These are phyloP conservation scores for Blastobasis adustella DNA, from an alignment of 2,888 invertebrate species.

Conservation along the genomic window DNA sequence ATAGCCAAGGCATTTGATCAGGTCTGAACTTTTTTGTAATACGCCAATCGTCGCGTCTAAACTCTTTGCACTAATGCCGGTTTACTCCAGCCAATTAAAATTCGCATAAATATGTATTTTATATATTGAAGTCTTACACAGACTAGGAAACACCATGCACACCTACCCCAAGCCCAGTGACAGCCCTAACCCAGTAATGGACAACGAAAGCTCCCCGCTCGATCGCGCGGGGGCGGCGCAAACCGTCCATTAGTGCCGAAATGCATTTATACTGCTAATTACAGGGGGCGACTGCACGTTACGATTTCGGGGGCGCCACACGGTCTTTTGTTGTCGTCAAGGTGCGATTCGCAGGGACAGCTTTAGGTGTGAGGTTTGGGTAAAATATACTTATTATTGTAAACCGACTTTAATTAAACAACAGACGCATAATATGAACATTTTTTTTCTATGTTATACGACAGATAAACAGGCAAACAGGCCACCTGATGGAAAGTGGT, in stretches of 20 bases:
- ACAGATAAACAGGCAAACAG: too few relatives aligned
- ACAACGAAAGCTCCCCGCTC: slow-evolving; percentile 25
- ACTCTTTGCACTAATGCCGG: neutral
- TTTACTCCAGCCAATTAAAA: too few relatives aligned
- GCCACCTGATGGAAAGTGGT: too few relatives aligned
- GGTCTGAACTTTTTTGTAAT: neutral
- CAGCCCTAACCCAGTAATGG: slow-evolving; percentile 26
- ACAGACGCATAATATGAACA: too few relatives aligned
- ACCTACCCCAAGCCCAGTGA: neutral
- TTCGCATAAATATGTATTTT: too few relatives aligned
- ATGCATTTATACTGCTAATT: slow-evolving; percentile 43
- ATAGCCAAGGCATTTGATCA: too few relatives aligned
- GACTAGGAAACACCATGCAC: neutral
- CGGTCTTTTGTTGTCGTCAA: slow-evolving; percentile 12
- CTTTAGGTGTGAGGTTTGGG: neutral
- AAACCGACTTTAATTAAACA: too few relatives aligned
- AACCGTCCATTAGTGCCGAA: slow-evolving; percentile 37
- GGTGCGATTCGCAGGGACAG: slow-evolving; percentile 3
- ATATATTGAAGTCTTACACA: neutral
- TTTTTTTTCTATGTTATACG: too few relatives aligned
- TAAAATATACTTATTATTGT: too few relatives aligned
- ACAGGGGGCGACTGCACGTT: slow-evolving; percentile 21
- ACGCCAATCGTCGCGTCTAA: neutral
- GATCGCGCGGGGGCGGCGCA: slow-evolving; percentile 26
- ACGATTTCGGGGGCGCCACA: slow-evolving; percentile 6